Percentiles rank a stretch among this genome's conserved stretches.
These are phyloP conservation scores for Patella vulgata DNA, from an alignment of 1,140 invertebrate genomes.

Conservation along the genomic window DNA sequence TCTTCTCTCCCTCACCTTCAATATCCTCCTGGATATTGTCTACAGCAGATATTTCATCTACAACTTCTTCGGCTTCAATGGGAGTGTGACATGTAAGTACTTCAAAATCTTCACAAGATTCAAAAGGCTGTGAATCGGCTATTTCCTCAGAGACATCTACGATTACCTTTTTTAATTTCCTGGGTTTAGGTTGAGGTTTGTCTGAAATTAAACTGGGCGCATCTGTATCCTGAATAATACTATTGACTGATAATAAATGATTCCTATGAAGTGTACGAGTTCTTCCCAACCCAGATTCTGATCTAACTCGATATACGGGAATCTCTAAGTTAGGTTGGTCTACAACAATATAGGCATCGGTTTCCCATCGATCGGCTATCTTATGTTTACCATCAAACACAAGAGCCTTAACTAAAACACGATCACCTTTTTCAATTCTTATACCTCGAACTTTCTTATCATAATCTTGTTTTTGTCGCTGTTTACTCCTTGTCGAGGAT, in stretches of 20 bases:
- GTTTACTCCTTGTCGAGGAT: conserved; percentile 1
- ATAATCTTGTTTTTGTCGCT: neutral
- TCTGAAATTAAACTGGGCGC: too few relatives aligned
- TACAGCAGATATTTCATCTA: too few relatives aligned
- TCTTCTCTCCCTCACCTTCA: too few relatives aligned
- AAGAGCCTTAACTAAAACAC: conserved; percentile 24
- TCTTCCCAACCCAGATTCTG: conserved; percentile 2
- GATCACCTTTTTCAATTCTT: conserved; percentile 11
- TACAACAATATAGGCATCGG: conserved; percentile 12
- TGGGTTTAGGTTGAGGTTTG: too few relatives aligned
- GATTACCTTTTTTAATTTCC: too few relatives aligned
- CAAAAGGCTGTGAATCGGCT: too few relatives aligned
- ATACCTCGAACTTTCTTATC: conserved; percentile 9
- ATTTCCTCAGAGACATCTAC: too few relatives aligned
- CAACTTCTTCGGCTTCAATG: too few relatives aligned
- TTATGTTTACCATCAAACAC: conserved; percentile 25
- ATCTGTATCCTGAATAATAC: too few relatives aligned
- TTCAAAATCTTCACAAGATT: too few relatives aligned
- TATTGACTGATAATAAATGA: conserved; percentile 22
- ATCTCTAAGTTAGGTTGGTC: conserved; percentile 19
- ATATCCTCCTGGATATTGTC: too few relatives aligned
- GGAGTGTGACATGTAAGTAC: too few relatives aligned
- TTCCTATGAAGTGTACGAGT: conserved; percentile 23
- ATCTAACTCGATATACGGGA: conserved; percentile 18
- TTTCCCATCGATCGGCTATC: conserved; percentile 25